These are phyloP conservation scores for Ceyx cyanopectus DNA, from an alignment of 2,113 vertebrate species.

Conservation along the genomic window DNA sequence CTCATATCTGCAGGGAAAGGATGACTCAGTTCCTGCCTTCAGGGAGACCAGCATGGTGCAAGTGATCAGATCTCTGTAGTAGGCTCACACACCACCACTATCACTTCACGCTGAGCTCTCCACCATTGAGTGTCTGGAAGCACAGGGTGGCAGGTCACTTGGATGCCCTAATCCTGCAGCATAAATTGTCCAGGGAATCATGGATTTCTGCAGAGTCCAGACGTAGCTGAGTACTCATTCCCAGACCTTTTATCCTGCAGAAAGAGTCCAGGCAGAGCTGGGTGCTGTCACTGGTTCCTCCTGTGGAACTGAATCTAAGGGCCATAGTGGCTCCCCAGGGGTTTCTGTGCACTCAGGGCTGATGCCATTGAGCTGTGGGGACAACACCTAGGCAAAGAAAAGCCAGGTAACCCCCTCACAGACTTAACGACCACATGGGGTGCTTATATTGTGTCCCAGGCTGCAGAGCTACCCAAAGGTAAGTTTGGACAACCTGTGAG, in stretches of 20 bases:
- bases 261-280: background rate
- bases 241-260: background rate
- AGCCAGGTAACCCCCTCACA: background rate
- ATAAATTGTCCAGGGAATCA: background rate
- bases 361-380: background rate
- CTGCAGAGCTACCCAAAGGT: background rate
- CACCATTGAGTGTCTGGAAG: constrained; percentile 16
- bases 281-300: background rate
- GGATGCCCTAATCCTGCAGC: background rate
- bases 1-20: constrained; percentile 14
- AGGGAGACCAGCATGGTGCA: constrained; percentile 38
- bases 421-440: background rate
- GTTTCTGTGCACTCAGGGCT: background rate
- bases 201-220: background rate
- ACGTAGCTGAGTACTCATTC: background rate
- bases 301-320: background rate
- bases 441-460: background rate
- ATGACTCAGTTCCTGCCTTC: background rate
- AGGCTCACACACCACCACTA: constrained; percentile 34
- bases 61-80: constrained; percentile 26
- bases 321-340: background rate
- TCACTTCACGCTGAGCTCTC: constrained; percentile 49
- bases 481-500: background rate
- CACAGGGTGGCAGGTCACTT: constrained; percentile 4
- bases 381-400: background rate